A percentile compares a stretch with the other conserved stretches of the same genome.
phyloP scores from a whole-genome alignment of 2,113 vertebrate species.

The Verasper variegatus region DNA sequence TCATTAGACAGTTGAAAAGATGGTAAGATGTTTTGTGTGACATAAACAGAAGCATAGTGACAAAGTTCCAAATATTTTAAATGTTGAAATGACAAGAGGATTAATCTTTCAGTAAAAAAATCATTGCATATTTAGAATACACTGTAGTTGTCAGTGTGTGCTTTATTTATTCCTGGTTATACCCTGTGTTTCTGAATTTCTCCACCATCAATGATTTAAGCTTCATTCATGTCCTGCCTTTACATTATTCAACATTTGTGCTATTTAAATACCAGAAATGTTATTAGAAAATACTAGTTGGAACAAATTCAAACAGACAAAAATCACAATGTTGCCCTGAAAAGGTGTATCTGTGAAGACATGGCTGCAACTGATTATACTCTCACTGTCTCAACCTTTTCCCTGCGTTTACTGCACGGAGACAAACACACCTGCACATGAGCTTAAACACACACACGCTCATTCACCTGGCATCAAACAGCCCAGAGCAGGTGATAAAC shows the following conservation, averaged over 20 bases:
- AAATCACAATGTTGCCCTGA: no score
- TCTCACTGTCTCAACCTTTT: background rate
- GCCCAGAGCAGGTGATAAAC: slow-evolving; percentile 47
- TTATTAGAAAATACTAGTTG: no score
- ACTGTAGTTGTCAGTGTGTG: background rate
- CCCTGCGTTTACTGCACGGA: background rate
- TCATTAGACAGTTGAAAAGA: background rate
- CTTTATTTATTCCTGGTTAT: background rate
- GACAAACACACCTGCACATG: slow-evolving; percentile 50
- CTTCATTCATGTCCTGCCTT: background rate
- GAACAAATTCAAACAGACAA: no score
- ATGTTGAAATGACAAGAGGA: background rate
- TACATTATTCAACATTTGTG: no score
- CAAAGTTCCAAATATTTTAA: background rate
- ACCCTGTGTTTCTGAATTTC: background rate
- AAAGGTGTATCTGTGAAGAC: no score
- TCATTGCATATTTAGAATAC: background rate
- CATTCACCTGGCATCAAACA: slow-evolving; percentile 18
- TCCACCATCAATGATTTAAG: background rate
- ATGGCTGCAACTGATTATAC: background rate
- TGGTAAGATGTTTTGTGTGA: background rate
- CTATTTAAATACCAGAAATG: no score
- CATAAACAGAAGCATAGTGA: background rate
- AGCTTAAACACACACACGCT: background rate
- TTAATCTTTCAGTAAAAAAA: background rate